Base-by-base conservation (phyloP, 2,113 vertebrate genomes). In the Montifringilla adamsi region DNA sequence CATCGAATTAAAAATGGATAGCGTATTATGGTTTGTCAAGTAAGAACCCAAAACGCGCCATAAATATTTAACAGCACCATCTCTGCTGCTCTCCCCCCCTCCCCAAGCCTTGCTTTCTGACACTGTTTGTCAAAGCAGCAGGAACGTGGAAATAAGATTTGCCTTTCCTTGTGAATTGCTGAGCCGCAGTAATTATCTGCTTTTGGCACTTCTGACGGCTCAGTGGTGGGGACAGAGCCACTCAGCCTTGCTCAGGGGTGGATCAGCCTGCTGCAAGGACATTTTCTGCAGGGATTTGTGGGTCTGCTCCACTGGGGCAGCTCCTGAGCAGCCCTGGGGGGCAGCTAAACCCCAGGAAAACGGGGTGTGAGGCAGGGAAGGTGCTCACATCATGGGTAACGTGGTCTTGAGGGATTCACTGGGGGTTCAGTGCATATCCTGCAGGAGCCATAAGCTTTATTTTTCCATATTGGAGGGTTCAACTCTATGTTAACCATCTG, bases 1-100 rank as follows among this genome's bases (percentile, higher is more conserved):
- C 87, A 96, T 95, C 84, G 62, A 97, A 97, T 98, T 97, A 97
- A 97, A 98, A 97, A 97, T 97, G 97, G 96, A 97, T 97, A 93
- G 92, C 59, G 52, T 90, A 95, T 97, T 96, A 96, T 91, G 95
- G 93, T 97, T 96, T 98, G 97, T 97, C 97, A 96, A 97, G 92
- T 97, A 96, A 90, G 94, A 90, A 97, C 95, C 95, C 95, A 94
- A 97, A 97, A 96, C 94, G 95, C n/a, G 86, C 94, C 87, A 97
- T 98, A 94, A 97, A 98, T 98, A 97, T 97, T 98, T 97, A 96
- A 96, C 96, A 95, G 67, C 86, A 28, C 58, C 93, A 78, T 93
- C 94, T 75, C 91, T 95, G 46, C 73, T 49, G 39, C 87, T 74
- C 60, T 84, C 58, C 31, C 73, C 66, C 7, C 50, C 20, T 31